A percentile compares a stretch with the other conserved stretches of the same genome.
These are phyloP conservation scores for Choloepus hoffmanni DNA, from an alignment of 2,113 vertebrate species.

Conservation along the genomic window DNA sequence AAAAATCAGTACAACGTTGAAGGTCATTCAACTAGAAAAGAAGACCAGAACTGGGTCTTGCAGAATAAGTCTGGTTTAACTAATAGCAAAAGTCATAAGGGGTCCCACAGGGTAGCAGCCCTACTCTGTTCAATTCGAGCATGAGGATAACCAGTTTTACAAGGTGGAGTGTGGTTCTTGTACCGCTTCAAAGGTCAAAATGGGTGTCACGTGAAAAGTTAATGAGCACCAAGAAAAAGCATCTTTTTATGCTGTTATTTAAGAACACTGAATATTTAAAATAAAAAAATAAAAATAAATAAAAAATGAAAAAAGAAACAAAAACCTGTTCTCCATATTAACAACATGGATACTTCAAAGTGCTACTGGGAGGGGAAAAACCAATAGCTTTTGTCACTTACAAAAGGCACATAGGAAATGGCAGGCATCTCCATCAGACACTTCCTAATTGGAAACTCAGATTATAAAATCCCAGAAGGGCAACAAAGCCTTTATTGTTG, in stretches of 20 bases:
- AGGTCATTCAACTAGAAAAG: background rate
- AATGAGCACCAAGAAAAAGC: background rate
- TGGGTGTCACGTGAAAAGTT: background rate
- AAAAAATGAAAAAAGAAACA: background rate
- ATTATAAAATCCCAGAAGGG: background rate
- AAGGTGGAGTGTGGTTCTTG: background rate
- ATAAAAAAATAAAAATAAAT: background rate
- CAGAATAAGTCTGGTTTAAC: background rate
- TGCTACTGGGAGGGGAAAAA: slow-evolving; percentile 36
- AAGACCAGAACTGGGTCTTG: background rate
- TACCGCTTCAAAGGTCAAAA: background rate
- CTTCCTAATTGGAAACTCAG: background rate
- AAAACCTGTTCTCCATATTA: slow-evolving; percentile 20
- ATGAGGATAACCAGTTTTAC: background rate
- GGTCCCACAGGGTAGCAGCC: background rate
- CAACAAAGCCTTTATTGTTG: background rate
- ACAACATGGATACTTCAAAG: slow-evolving; percentile 15
- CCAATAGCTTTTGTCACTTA: background rate
- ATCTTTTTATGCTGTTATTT: background rate
- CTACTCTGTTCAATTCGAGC: background rate
- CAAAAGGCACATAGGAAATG: background rate
- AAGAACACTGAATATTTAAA: slow-evolving; percentile 50
- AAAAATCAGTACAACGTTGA: background rate
- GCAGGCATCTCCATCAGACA: background rate
- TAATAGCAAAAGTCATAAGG: background rate